Base-by-base conservation (phyloP, 2,113 vertebrate genomes). In the Neodontobutis hainanensis region DNA sequence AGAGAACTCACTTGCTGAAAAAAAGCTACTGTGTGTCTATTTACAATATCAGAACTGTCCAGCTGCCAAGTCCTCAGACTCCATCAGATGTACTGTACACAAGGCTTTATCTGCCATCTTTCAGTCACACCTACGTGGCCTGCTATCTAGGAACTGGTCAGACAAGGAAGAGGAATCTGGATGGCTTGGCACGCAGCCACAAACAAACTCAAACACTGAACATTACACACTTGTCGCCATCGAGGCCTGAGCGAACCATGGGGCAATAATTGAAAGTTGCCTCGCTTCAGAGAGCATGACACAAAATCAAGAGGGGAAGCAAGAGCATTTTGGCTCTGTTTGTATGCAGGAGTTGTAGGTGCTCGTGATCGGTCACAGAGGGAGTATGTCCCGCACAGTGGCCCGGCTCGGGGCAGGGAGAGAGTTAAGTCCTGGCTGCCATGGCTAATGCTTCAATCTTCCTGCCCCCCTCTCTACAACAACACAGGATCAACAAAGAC, bases 401-500 rank as follows among this genome's bases (percentile, higher is more conserved):
- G 69, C 67, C 62, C 49, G 49, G 71, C 84, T 78, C 51, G 77
- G 65, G 70, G 71, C 34, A 45, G 77, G 74, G 87, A 90, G 85
- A 90, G 91, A 88, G 92, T 93, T 94, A 94, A 93, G 85, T 90
- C 90, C 90, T 84, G 86, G 85, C 90, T 91, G 91, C 92, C 89
- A 92, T 91, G 89, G 87, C 89, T 90, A 92, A 92, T 91, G 87
- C 91, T 88, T 90, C 88, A 89, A 90, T 87, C 84, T 83, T 81
- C 79, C 82, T 75, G 72, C 78, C 87, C 90, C 84, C 82, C 89
- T 88, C 68, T 69, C 91, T 93, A 89, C 90, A 93, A 93, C 86
- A 93, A 93, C 92, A 92, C 87, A 66, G 90, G 93, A 94, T 94
- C 91, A 93, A 93, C 93, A 94, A 91, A 88, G 90, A 90, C 89